phyloP scores from a whole-genome alignment of 2,888 invertebrate species.

The Mythimna pallens region DNA sequence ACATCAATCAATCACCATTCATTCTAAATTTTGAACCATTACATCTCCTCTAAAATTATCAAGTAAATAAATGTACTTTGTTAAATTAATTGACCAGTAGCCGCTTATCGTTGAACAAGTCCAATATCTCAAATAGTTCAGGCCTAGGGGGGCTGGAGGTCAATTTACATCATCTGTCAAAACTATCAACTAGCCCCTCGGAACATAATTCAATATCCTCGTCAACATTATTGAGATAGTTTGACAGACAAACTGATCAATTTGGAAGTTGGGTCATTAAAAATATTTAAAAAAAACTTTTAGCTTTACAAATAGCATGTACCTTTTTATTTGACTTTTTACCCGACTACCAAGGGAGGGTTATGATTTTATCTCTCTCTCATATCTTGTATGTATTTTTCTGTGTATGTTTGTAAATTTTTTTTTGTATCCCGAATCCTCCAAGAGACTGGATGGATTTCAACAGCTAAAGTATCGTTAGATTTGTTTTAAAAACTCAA shows the following conservation, averaged over 20 bases:
- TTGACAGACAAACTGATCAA: slow-evolving; percentile 7
- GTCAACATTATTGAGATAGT: slow-evolving; percentile 18
- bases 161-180: slow-evolving; percentile 58
- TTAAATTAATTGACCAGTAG: slow-evolving; percentile 41
- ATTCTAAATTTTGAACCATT: not conserved
- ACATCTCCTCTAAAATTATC: not conserved
- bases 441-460: too few relatives aligned
- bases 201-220: slow-evolving; percentile 15
- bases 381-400: too few relatives aligned
- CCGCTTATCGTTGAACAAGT: slow-evolving; percentile 49
- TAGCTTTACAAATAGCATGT: too few relatives aligned
- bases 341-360: too few relatives aligned
- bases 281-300: not conserved
- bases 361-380: too few relatives aligned
- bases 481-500: too few relatives aligned
- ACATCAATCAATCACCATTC: slow-evolving; percentile 18
- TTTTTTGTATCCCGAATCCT: too few relatives aligned
- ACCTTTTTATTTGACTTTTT: too few relatives aligned
- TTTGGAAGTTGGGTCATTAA: not conserved
- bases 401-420: too few relatives aligned
- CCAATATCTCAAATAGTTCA: slow-evolving; percentile 55
- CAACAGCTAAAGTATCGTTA: too few relatives aligned
- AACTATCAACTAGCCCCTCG: slow-evolving; percentile 40
- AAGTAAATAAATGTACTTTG: slow-evolving; percentile 32
- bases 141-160: slow-evolving; percentile 12